phyloP scores from a whole-genome alignment of 2,888 invertebrate species.

The Eupeodes luniger region DNA sequence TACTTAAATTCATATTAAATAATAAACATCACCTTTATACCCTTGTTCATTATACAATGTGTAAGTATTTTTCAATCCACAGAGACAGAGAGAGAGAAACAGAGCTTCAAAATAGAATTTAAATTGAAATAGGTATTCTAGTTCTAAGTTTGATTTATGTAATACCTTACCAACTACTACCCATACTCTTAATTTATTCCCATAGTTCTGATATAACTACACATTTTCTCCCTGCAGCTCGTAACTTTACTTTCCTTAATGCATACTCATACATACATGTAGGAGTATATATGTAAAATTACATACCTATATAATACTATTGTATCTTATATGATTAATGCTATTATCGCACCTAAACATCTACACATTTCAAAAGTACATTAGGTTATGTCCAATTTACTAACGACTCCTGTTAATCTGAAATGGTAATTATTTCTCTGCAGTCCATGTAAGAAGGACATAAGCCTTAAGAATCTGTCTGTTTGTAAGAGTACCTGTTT shows the following conservation, averaged over 20 bases:
- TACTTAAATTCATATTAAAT: not conserved
- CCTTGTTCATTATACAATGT: not conserved
- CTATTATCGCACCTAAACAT: slow-evolving; percentile 35
- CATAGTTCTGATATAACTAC: not conserved
- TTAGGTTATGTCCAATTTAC: slow-evolving; percentile 25
- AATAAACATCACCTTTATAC: not conserved
- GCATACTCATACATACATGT: not conserved
- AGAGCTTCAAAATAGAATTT: not conserved
- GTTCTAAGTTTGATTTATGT: slow-evolving; percentile 1
- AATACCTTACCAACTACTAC: not conserved
- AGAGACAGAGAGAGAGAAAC: too few species aligned
- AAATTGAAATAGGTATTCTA: slow-evolving; percentile 6
- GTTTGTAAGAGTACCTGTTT: too few species aligned
- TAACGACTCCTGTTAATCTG: slow-evolving; percentile 28
- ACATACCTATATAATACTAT: not conserved
- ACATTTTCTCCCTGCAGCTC: not conserved
- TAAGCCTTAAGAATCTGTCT: slow-evolving; percentile 11
- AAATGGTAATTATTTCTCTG: slow-evolving; percentile 28
- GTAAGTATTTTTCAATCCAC: not conserved
- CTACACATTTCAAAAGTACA: slow-evolving; percentile 28
- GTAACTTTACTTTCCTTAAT: slow-evolving; percentile 13
- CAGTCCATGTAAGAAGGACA: slow-evolving; percentile 10
- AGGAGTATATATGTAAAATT: not conserved
- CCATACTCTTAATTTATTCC: not conserved
- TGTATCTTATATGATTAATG: slow-evolving; percentile 27